These are phyloP conservation scores for Drosophila anomelani DNA, from an alignment of 2,888 invertebrate genomes.

Conservation along the genomic window DNA sequence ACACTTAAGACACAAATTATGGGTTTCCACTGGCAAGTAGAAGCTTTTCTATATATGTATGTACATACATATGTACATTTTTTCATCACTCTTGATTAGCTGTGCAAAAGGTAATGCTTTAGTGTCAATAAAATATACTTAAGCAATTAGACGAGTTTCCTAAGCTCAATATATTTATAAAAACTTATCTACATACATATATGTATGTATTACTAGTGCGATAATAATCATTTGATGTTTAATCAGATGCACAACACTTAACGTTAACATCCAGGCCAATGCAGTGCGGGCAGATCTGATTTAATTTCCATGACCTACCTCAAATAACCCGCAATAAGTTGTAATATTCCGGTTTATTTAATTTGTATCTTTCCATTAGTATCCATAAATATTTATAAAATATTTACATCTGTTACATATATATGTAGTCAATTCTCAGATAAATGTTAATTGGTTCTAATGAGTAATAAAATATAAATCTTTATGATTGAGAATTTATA, in stretches of 20 bases:
- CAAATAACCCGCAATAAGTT: neutral
- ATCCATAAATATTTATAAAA: no score
- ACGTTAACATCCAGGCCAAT: neutral
- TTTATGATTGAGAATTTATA: no score
- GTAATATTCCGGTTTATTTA: neutral
- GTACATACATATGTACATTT: neutral
- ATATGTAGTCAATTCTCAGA: no score
- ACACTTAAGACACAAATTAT: neutral
- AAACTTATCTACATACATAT: no score
- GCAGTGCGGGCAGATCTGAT: neutral
- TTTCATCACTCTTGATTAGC: neutral
- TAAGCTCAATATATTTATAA: neutral
- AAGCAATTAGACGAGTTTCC: neutral
- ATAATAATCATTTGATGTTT: neutral
- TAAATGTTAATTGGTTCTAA: no score
- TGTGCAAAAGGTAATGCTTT: neutral
- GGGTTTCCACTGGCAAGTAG: neutral
- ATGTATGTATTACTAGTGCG: neutral
- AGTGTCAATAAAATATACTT: neutral
- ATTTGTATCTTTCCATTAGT: neutral
- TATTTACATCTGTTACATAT: neutral
- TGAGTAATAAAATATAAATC: no score
- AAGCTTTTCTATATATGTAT: neutral
- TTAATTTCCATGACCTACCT: neutral
- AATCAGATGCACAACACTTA: neutral